Percentiles rank a stretch among this genome's conserved stretches.
Evolutionary conservation across 2,888 invertebrate species (phyloP).

Genomic region (Lydus trimaculatus): DNA sequence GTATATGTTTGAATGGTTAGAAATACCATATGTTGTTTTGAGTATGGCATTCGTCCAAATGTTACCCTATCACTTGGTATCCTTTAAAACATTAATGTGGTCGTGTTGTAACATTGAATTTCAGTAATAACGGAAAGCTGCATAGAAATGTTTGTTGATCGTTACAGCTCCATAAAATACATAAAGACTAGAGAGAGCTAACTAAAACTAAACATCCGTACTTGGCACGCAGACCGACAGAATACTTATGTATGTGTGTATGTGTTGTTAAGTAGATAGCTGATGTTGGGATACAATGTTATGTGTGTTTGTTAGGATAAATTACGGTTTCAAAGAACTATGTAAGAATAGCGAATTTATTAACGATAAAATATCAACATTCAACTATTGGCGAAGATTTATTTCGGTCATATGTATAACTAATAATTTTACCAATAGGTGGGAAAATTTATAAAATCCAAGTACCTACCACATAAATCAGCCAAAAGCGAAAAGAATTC

Average conservation of each 20-base stretch:
- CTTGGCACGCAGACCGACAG: not conserved
- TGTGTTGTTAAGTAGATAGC: not conserved
- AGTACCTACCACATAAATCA: not conserved
- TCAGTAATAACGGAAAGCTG: conserved; percentile 20
- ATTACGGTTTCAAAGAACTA: not conserved
- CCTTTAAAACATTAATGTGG: conserved; percentile 1
- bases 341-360: not conserved
- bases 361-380: conserved; percentile 1
- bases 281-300: not conserved
- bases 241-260: not conserved
- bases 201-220: conserved; percentile 1
- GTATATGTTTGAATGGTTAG: not conserved
- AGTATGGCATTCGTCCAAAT: not conserved
- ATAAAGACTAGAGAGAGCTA: not conserved
- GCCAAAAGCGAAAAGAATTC: not conserved
- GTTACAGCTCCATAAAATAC: conserved; percentile 1
- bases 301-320: not conserved
- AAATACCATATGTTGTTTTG: not conserved
- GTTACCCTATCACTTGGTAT: not conserved
- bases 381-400: not conserved
- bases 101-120: conserved; percentile 8
- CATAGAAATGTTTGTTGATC: conserved; percentile 15
- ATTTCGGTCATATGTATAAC: not conserved
- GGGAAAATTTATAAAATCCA: no score
- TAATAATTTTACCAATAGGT: not conserved